Evolutionary conservation across 2,797 vertebrate genomes (phyloP).

Genomic region (Oreochromis grahami): DNA sequence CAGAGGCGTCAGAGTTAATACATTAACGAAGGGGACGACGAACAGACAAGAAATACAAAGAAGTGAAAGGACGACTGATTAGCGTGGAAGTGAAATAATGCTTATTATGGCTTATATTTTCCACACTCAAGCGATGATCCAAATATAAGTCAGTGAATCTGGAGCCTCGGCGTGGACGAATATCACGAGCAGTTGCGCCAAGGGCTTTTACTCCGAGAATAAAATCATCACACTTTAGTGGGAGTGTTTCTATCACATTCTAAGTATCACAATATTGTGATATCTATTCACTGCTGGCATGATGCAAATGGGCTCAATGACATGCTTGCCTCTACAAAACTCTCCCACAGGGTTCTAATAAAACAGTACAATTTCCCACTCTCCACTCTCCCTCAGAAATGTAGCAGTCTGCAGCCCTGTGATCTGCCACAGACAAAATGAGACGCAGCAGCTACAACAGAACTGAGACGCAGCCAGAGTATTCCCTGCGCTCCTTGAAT

Average conservation of each 20-base stretch:
- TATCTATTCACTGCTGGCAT: conserved; percentile 71
- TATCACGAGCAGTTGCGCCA: conserved; percentile 16
- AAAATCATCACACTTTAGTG: conserved; percentile 47
- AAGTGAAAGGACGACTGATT: conserved; percentile 44
- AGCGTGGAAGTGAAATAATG: conserved; percentile 7
- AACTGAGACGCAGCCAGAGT: conserved; percentile 61
- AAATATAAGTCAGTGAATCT: conserved; percentile 3
- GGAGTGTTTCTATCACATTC: conserved; percentile 42
- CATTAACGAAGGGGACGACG: conserved; percentile 52
- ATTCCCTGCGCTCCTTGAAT: conserved; percentile 81
- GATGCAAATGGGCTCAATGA: conserved; percentile 76
- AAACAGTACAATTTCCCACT: conserved; percentile 74
- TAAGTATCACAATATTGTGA: conserved; percentile 68
- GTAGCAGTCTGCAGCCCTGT: conserved; percentile 70
- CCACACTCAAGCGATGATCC: neutral
- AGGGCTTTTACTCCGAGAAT: conserved; percentile 5
- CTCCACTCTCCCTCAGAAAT: conserved; percentile 67
- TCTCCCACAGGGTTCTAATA: conserved; percentile 77
- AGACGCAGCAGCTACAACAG: conserved; percentile 81
- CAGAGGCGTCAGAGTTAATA: conserved; percentile 64
- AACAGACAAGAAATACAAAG: conserved; percentile 40
- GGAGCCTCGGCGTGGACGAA: neutral
- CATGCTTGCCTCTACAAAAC: conserved; percentile 74
- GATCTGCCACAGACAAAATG: conserved; percentile 82
- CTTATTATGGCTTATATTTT: neutral